Conservation (phyloP, 1,140 invertebrate genomes). For the Drosophila ironensis region DNA sequence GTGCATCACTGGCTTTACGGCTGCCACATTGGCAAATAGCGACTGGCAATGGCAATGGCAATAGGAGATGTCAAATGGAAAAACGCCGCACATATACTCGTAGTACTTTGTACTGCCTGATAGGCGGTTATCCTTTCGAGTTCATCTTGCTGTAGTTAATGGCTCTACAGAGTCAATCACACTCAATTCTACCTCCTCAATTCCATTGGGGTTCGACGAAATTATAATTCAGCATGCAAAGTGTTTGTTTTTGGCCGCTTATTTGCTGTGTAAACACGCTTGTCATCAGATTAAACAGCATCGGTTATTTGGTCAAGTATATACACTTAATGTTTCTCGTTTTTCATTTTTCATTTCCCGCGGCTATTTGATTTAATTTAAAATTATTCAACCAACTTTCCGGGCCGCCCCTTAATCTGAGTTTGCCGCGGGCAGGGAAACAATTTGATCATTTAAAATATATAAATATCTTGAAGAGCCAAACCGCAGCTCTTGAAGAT, state of each 20-base stretch:
- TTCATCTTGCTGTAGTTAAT: slow-evolving; percentile 52
- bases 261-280: slow-evolving; percentile 21
- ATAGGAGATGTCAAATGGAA: slow-evolving; percentile 2
- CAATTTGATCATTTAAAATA: slow-evolving; percentile 16
- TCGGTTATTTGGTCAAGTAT: slow-evolving; percentile 19
- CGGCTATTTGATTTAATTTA: slow-evolving; percentile 44
- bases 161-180: slow-evolving; percentile 53
- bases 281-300: slow-evolving; percentile 26
- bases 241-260: slow-evolving; percentile 19
- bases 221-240: slow-evolving; percentile 21
- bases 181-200: slow-evolving; percentile 1
- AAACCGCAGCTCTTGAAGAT: background rate
- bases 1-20: slow-evolving; percentile 57
- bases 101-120: slow-evolving; percentile 23
- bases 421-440: background rate
- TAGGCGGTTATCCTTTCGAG: slow-evolving; percentile 35
- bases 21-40: slow-evolving; percentile 38
- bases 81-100: slow-evolving; percentile 13
- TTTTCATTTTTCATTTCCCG: slow-evolving; percentile 11
- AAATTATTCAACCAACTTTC: slow-evolving; percentile 4
- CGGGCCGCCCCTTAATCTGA: background rate
- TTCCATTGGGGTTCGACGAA: background rate
- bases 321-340: slow-evolving; percentile 3
- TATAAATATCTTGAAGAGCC: background rate
- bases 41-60: too few species aligned